These are phyloP conservation scores for Lacerta viridis DNA, from an alignment of 2,797 vertebrate species.

Conservation along the genomic window DNA sequence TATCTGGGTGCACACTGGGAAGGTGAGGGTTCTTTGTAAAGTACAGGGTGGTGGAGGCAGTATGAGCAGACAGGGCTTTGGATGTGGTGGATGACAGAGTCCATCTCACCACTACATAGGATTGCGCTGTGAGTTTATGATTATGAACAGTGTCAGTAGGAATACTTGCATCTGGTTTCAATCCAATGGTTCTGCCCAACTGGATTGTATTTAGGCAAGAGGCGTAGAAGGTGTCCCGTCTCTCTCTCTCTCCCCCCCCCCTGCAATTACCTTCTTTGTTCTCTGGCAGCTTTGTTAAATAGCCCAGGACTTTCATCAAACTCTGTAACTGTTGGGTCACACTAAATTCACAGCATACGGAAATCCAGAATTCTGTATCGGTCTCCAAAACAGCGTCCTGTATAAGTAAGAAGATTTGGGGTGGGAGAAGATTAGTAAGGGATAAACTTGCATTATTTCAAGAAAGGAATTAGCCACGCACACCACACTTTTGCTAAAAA, in stretches of 20 bases:
- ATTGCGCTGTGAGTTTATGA: background rate
- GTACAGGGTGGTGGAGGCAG: no score
- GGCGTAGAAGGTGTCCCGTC: background rate
- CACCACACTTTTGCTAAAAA: no score
- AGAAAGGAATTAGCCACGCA: background rate
- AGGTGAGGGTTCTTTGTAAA: background rate
- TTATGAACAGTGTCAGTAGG: background rate
- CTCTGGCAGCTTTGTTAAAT: slow-evolving; percentile 89
- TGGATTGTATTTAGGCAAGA: background rate
- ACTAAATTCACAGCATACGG: slow-evolving; percentile 89
- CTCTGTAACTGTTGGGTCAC: slow-evolving; percentile 86
- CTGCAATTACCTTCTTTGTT: slow-evolving; percentile 89
- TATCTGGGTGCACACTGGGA: no score
- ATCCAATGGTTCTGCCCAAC: background rate
- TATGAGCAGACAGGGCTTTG: no score
- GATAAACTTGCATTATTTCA: background rate
- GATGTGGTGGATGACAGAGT: no score
- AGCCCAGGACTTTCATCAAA: slow-evolving; percentile 87
- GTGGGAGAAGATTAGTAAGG: background rate
- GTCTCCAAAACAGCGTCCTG: slow-evolving; percentile 89
- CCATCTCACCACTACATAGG: no score
- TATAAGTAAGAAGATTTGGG: slow-evolving; percentile 20
- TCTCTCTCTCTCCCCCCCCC: background rate
- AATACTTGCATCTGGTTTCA: background rate
- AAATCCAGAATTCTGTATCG: slow-evolving; percentile 93